phyloP scores from a whole-genome alignment of 2,113 vertebrate species.

The Strix uralensis region DNA sequence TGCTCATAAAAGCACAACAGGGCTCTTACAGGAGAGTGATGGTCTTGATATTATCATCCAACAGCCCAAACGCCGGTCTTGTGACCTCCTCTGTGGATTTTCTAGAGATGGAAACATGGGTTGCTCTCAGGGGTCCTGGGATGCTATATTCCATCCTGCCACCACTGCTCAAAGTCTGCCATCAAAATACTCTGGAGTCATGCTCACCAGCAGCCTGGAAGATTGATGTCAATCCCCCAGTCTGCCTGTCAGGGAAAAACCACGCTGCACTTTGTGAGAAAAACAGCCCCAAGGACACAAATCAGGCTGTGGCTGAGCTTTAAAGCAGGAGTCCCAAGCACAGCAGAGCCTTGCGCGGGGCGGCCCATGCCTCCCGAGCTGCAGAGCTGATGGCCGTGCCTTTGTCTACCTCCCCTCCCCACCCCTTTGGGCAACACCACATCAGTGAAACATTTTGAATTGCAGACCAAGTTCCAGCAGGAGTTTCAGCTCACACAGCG shows the following conservation, averaged over 20 bases:
- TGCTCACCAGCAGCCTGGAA: not conserved
- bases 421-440: constrained; percentile 46
- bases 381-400: not conserved
- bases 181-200: not conserved
- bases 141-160: not conserved
- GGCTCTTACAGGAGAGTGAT: not conserved
- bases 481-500: constrained; percentile 16
- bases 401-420: constrained; percentile 37
- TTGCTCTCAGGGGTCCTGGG: not conserved
- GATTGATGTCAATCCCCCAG: not conserved
- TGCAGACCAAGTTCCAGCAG: constrained; percentile 52
- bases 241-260: constrained; percentile 8
- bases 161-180: not conserved
- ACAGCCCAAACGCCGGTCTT: not conserved
- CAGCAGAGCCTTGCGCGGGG: not conserved
- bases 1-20: not conserved
- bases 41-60: not conserved
- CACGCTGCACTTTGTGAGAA: fast-evolving
- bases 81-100: not conserved
- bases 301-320: not conserved
- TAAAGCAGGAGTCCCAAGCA: not conserved
- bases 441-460: constrained; percentile 48
- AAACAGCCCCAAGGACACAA: not conserved
- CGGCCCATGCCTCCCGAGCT: not conserved
- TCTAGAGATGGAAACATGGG: not conserved